phyloP scores from a whole-genome alignment of 35 echinoderm and acorn worm species.

The Lytechinus pictus region DNA sequence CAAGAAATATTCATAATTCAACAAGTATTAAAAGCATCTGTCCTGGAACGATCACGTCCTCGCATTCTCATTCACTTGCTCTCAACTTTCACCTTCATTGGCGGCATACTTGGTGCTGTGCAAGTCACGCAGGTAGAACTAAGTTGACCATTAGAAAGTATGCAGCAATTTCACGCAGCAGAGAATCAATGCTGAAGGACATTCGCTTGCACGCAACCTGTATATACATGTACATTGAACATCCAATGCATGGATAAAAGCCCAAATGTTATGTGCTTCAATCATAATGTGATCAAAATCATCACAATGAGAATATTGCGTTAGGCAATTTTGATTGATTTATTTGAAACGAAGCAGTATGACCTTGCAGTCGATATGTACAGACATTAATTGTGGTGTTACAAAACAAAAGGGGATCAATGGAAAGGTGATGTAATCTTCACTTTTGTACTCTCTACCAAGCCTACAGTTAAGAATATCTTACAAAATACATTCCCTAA shows the following conservation, averaged over 20 bases:
- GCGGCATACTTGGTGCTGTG: background rate
- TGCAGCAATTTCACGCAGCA: background rate
- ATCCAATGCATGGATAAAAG: background rate
- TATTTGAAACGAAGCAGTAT: background rate
- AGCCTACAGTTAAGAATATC: too few species aligned
- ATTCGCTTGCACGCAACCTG: background rate
- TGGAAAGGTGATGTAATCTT: too few species aligned
- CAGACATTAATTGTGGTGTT: background rate
- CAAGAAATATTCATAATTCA: background rate
- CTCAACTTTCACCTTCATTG: conserved; percentile 10
- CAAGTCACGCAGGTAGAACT: background rate
- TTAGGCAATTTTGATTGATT: background rate
- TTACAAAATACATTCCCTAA: too few species aligned
- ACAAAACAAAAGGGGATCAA: background rate
- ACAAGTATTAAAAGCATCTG: background rate
- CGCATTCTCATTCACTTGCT: background rate
- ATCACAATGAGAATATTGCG: background rate
- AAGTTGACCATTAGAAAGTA: background rate
- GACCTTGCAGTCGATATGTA: background rate
- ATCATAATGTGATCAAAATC: background rate
- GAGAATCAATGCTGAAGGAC: background rate
- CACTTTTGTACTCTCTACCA: too few species aligned
- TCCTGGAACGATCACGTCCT: conserved; percentile 7
- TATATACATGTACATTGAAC: background rate
- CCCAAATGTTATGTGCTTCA: background rate